Base-by-base conservation (phyloP, 2,888 invertebrate genomes). In the Drosophila pullipes region DNA sequence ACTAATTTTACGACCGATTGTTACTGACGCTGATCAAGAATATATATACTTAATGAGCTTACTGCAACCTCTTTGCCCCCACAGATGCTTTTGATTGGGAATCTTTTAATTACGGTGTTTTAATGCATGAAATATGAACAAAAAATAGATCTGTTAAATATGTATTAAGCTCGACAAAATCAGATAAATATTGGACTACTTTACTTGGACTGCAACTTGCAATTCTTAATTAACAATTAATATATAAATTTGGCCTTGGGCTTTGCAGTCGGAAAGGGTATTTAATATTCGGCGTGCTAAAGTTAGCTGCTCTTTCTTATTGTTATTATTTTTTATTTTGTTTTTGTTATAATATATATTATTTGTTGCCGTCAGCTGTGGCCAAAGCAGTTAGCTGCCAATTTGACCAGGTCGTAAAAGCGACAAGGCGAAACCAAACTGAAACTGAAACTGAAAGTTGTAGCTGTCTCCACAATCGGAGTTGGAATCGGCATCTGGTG, bases 391-490 rank as follows among this genome's bases (percentile, higher is more conserved):
- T 28, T 41, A 68, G 69, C 41, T 64, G 70, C 61, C 65, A 70
- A 66, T 79, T 71, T 67, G 16, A 54, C 66, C 70, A 66, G 55
- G 31, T 59, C 55, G 62, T 54, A 54, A 69, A 77, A 33, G 64
- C 41, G 69, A 22, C 22, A 39, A 58, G 39, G n/a, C n/a, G n/a
- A 30, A 58, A 69, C 44, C 58, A 62, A 35, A 61, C 31, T 35
- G 41, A 57, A 35, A 61, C 31, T 39, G 47, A 57, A 73, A 69
- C 76, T n/a, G 80, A 80, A 80, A 78, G 74, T 66, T 49, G n/a
- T 6, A 4, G 41, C 58, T 16, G 39, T 28, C 49, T 30, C 22
- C 49, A 31, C 31, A 33, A 47, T 47, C 47, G 33, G 33, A 35
- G 49, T 3, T 33, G 28, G 18, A 28, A 57, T 57, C 57, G 57